Percentiles rank a stretch among this genome's conserved stretches.
Evolutionary conservation across 1,140 invertebrate species (phyloP).

Genomic region (Battus philenor): DNA sequence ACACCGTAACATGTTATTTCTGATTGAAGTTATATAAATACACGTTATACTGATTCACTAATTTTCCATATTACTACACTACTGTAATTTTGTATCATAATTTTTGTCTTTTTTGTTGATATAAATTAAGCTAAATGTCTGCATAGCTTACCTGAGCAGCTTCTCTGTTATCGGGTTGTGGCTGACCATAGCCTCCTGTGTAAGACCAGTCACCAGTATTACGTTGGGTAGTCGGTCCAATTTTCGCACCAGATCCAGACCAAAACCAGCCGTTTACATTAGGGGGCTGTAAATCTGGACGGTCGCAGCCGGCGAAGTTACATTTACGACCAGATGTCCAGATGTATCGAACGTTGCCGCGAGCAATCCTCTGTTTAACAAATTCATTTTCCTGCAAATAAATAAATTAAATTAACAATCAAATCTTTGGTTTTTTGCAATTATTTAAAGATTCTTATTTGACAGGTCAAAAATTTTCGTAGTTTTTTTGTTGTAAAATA

Average conservation of each 20-base stretch:
- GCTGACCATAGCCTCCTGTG: constrained; percentile 89
- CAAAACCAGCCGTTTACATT: constrained; percentile 96
- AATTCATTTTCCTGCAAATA: constrained; percentile 88
- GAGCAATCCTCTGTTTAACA: constrained; percentile 88
- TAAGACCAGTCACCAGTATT: constrained; percentile 92
- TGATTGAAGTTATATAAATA: too few species aligned
- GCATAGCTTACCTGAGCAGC: constrained; percentile 84
- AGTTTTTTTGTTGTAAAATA: too few species aligned
- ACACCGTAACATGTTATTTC: too few species aligned
- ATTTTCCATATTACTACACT: too few species aligned
- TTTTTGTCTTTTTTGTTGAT: too few species aligned
- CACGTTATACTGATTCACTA: too few species aligned
- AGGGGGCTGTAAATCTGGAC: constrained; percentile 89
- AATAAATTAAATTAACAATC: constrained; percentile 8
- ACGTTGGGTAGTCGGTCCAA: constrained; percentile 89
- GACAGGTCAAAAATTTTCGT: too few species aligned
- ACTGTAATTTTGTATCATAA: too few species aligned
- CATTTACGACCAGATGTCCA: constrained; percentile 95
- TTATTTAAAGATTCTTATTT: too few species aligned
- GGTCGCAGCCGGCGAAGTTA: constrained; percentile 93
- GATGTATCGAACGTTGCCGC: constrained; percentile 85
- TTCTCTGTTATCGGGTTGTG: constrained; percentile 93
- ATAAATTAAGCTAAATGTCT: too few species aligned
- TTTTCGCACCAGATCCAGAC: constrained; percentile 92
- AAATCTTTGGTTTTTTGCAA: too few species aligned